phyloP scores from a whole-genome alignment of 2,113 vertebrate genomes.

The Leptodactylus fuscus region DNA sequence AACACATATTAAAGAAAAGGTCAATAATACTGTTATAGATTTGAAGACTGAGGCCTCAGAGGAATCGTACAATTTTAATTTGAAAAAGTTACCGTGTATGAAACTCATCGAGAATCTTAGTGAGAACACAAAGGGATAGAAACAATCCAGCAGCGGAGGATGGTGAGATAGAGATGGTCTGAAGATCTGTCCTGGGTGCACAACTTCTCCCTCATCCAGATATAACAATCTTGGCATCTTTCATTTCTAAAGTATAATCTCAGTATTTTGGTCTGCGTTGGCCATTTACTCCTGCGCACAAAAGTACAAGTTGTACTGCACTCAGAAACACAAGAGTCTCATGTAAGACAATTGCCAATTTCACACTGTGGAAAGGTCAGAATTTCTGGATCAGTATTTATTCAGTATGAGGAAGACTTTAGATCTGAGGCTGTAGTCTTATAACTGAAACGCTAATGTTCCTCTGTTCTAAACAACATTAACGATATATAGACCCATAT shows the following conservation, averaged over 20 bases:
- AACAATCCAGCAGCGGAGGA: neutral
- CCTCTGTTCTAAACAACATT: too few species aligned
- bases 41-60: constrained; percentile 27
- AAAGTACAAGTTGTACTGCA: neutral
- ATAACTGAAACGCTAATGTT: too few species aligned
- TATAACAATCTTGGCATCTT: neutral
- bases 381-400: too few species aligned
- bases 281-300: neutral
- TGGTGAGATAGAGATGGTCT: neutral
- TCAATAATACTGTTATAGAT: constrained; percentile 22
- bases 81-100: neutral
- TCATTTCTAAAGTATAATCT: neutral
- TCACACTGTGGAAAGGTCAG: neutral
- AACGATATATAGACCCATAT: too few species aligned
- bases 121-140: neutral
- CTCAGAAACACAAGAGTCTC: neutral
- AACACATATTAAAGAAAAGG: constrained; percentile 28
- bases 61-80: constrained; percentile 36
- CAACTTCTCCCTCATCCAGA: neutral
- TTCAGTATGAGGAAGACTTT: too few species aligned
- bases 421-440: too few species aligned
- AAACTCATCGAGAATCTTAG: neutral
- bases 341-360: neutral
- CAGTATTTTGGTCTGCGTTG: neutral
- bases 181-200: neutral